A percentile compares a stretch with the other conserved stretches of the same genome.
phyloP scores from a whole-genome alignment of 2,113 vertebrate species.

The Cyphomyrus plagiostoma region DNA sequence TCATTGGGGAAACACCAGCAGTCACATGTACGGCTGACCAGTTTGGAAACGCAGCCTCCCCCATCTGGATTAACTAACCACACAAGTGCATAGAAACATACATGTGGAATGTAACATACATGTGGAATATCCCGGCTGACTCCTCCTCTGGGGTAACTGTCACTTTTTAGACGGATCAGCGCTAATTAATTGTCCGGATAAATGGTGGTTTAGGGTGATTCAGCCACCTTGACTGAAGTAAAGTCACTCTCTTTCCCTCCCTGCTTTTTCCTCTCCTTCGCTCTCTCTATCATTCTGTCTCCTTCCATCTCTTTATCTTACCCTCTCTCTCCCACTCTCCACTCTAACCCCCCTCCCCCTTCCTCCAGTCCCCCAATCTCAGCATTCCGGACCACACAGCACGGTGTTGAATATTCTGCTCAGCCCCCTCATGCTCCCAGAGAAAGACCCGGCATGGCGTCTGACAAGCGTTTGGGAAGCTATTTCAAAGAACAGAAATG shows the following conservation, averaged over 20 bases:
- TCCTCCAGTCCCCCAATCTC: neutral
- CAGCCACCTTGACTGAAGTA: neutral
- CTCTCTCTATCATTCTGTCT: neutral
- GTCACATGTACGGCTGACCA: neutral
- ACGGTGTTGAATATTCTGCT: neutral
- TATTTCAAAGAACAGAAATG: constrained; percentile 31
- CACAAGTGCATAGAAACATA: neutral
- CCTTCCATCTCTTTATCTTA: neutral
- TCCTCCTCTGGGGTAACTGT: neutral
- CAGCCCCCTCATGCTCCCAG: neutral
- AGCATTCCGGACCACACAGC: neutral
- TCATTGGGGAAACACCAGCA: neutral
- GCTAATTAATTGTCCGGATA: neutral
- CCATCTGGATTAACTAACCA: neutral
- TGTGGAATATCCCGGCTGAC: neutral
- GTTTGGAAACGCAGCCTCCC: neutral
- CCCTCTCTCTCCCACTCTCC: neutral
- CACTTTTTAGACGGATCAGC: neutral
- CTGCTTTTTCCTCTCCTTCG: neutral
- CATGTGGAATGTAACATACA: neutral
- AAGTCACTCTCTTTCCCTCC: neutral
- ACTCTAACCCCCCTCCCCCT: neutral
- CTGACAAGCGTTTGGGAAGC: constrained; percentile 46
- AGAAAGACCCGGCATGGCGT: constrained; percentile 33
- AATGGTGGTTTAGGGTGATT: neutral